These are phyloP conservation scores for Verasper variegatus DNA, from an alignment of 2,113 vertebrate species.

Conservation along the genomic window DNA sequence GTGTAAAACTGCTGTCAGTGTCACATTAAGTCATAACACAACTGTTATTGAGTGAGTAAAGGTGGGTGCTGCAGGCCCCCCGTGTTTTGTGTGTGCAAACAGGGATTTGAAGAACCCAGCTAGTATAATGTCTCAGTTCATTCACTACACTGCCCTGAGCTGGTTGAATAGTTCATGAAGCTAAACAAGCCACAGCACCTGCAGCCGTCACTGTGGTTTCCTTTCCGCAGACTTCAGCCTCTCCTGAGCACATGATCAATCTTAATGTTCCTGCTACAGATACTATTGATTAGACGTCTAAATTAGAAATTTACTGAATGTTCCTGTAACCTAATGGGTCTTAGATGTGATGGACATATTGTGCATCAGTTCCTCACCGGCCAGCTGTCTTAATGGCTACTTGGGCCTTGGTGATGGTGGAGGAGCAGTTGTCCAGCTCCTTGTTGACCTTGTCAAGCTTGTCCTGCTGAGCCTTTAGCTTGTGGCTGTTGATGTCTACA, in stretches of 20 bases:
- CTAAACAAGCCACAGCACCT: too few relatives aligned
- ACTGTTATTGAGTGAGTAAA: too few relatives aligned
- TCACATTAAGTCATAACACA: neutral
- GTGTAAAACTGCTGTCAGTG: neutral
- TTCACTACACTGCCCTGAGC: too few relatives aligned
- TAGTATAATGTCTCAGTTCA: too few relatives aligned
- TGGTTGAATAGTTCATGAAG: too few relatives aligned
- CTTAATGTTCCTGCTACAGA: slow-evolving; percentile 19
- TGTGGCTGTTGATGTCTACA: slow-evolving; percentile 90
- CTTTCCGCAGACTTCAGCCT: too few relatives aligned
- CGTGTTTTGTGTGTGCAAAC: too few relatives aligned
- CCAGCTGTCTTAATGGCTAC: slow-evolving; percentile 92
- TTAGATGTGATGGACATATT: neutral
- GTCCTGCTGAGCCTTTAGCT: slow-evolving; percentile 93
- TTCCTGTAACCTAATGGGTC: neutral
- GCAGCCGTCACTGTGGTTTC: too few relatives aligned
- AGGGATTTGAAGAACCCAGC: too few relatives aligned
- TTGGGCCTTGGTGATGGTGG: slow-evolving; percentile 91
- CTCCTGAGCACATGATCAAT: neutral
- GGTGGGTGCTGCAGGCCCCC: too few relatives aligned
- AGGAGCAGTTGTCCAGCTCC: slow-evolving; percentile 89
- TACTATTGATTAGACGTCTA: neutral
- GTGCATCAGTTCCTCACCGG: slow-evolving; percentile 79
- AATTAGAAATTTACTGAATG: too few relatives aligned
- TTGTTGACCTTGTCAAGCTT: slow-evolving; percentile 89